Base-by-base conservation (phyloP, 2,888 invertebrate species). In the Sceliomorpha sp. region DNA sequence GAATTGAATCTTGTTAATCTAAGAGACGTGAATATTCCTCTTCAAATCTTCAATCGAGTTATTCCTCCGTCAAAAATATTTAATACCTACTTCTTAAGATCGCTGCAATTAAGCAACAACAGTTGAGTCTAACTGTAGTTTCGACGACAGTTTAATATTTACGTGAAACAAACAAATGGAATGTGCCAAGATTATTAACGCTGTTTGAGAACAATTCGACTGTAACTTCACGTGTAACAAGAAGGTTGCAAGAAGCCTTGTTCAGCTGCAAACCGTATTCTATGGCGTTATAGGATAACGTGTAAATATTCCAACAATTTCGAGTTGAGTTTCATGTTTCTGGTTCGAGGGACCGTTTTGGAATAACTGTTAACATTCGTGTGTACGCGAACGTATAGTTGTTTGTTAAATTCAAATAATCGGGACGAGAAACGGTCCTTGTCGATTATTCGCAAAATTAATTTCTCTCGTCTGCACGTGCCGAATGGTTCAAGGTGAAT, bases 401-500 rank as follows among this genome's bases (percentile, higher is more conserved):
- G 80, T 81, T 77, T 82, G 76, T 74, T 80, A 81, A 86, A 80
- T 80, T 81, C 81, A 84, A 85, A 85, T 82, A 86, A 79, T 72
- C 72, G 50, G 36, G 34, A 53, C 7, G 37, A 62, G 44, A 53
- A 62, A 58, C 69, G 34, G 66, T 71, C 72, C 77, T 75, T 67
- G 75, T 77, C 77, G 77, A 83, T 86, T 83, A 83, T 84, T 76
- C 75, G 75, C 70, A 76, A 81, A 83, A 84, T 85, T 83, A 85
- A 85, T 84, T 83, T 77, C 70, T 72, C 75, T 71, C 76, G 70
- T 77, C 72, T 44, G 12, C 45, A 36, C 39, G 44, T 32, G 39
- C 12, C 13, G 47, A 56, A 51, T 47, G 40, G 56, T 50, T 58
- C 26, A 58, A 70, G 50, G 56, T 63, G 45, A 56, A 68, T 56